Evolutionary conservation across 30 jellyfish, hydroid and myxozoan genomes (phyloP), one percentile per base, ranked within the genome.

Genomic region (Aurelia sp.): DNA sequence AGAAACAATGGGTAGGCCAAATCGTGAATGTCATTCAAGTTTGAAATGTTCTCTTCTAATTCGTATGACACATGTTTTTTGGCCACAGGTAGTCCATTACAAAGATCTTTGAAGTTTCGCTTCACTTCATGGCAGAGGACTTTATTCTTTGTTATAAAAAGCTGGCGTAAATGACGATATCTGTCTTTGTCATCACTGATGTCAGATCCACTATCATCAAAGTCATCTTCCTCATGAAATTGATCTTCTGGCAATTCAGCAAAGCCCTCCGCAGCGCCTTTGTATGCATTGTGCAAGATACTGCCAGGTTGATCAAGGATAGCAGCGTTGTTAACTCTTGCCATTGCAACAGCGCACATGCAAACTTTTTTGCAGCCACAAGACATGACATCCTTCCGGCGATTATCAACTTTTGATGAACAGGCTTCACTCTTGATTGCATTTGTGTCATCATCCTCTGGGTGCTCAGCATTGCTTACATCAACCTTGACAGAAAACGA

Each of bases 141-240:
- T 50, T 86, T 79, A 71, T 92, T 92, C 57, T 92, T 92, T n/a
- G 98, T 92, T 52, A 92, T 51, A 20, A 92, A 84, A 71, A 92
- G 50, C 78, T 92, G 98, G 17, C 97, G 91, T 47, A 91, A 55
- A 79, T 91, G 96, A 41, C 91, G 92, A 58, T 71, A 91, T n/a
- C 57, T 81, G 13, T 73, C 86, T 19, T 18, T 68, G 3, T 70
- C 86, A 9, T 64, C 76, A 30, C 53, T 70, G 35, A 35, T 64
- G 7, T 69, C 77, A 16, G 81, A 40, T 3, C 58, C 31, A n/a
- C 22, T 48, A 23, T 27, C 48, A 16, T 51, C 37, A 27, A 18
- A 84, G 10, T 65, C 69, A 31, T 70, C 89, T 53, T 78, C 89
- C 22, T 51, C 71, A 6, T 20, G n/a, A 15, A 19, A 55, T 63